phyloP scores from a whole-genome alignment of 2,797 vertebrate species.

The Pagetopsis macropterus region DNA sequence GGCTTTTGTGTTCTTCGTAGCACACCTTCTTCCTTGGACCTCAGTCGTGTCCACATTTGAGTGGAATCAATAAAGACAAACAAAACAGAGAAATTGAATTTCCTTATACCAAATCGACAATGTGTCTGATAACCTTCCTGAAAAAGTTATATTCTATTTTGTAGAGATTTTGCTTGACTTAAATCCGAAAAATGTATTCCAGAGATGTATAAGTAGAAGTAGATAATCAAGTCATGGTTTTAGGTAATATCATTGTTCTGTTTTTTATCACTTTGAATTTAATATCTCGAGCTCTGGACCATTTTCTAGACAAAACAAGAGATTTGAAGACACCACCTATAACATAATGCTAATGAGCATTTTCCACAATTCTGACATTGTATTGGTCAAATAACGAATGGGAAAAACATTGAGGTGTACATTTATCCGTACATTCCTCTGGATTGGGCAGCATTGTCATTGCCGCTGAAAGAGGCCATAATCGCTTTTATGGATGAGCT shows the following conservation, averaged over 20 bases:
- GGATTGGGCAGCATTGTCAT: slow-evolving; percentile 70
- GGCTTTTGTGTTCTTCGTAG: slow-evolving; percentile 33
- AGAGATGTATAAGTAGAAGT: neutral
- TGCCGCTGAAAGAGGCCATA: slow-evolving; percentile 69
- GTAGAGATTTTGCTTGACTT: neutral
- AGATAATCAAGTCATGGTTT: neutral
- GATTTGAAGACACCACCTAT: neutral
- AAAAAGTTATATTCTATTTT: neutral
- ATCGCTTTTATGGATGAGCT: slow-evolving; percentile 80
- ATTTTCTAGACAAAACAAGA: neutral
- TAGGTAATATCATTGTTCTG: neutral
- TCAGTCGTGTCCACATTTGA: slow-evolving; percentile 29
- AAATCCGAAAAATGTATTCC: neutral
- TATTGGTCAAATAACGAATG: neutral
- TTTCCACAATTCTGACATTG: neutral
- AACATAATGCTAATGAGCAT: neutral
- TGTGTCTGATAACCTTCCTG: neutral
- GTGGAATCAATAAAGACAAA: slow-evolving; percentile 16
- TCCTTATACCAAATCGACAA: slow-evolving; percentile 2
- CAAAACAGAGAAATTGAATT: slow-evolving; percentile 3
- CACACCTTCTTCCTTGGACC: slow-evolving; percentile 27
- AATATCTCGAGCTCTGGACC: neutral
- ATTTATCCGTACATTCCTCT: slow-evolving; percentile 55
- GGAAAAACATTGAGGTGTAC: neutral
- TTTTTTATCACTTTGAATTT: too few relatives aligned